Evolutionary conservation across 1,140 invertebrate genomes (phyloP).

Genomic region (Bombus haemorrhoidalis): DNA sequence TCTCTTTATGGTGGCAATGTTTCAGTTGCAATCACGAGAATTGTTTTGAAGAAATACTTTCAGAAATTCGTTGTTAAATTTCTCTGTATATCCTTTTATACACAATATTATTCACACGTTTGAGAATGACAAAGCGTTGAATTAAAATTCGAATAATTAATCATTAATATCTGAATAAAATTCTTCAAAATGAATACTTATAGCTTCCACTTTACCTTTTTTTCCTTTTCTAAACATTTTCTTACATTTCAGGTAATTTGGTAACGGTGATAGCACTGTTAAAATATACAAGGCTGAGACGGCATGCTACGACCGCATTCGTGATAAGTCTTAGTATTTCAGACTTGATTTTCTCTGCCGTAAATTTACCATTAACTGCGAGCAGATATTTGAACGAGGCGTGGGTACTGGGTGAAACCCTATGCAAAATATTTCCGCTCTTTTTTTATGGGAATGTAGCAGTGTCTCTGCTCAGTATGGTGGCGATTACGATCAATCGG

Average conservation of each 20-base stretch:
- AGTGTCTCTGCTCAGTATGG: constrained; percentile 93
- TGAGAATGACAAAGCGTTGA: too few species aligned
- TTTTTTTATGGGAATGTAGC: constrained; percentile 95
- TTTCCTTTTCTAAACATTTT: background rate
- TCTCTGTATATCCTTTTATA: too few species aligned
- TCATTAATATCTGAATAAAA: background rate
- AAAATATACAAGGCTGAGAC: constrained; percentile 88
- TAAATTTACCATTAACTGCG: constrained; percentile 93
- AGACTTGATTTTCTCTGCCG: constrained; percentile 92
- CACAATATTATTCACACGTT: too few species aligned
- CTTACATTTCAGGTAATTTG: constrained; percentile 87
- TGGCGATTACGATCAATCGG: constrained; percentile 94
- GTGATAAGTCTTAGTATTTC: constrained; percentile 93
- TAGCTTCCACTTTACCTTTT: background rate
- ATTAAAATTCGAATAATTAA: too few species aligned
- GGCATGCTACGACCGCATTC: constrained; percentile 93
- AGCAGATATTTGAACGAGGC: constrained; percentile 90
- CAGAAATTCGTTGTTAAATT: background rate
- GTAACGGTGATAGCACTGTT: constrained; percentile 90
- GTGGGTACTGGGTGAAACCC: constrained; percentile 90
- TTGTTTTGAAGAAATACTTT: background rate
- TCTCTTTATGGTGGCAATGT: background rate
- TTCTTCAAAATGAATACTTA: background rate
- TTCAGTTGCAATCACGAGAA: background rate
- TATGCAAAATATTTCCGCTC: constrained; percentile 93